A percentile compares a stretch with the other conserved stretches of the same genome.
Evolutionary conservation across 2,797 vertebrate genomes (phyloP).

Genomic region (Vireo griseus): DNA sequence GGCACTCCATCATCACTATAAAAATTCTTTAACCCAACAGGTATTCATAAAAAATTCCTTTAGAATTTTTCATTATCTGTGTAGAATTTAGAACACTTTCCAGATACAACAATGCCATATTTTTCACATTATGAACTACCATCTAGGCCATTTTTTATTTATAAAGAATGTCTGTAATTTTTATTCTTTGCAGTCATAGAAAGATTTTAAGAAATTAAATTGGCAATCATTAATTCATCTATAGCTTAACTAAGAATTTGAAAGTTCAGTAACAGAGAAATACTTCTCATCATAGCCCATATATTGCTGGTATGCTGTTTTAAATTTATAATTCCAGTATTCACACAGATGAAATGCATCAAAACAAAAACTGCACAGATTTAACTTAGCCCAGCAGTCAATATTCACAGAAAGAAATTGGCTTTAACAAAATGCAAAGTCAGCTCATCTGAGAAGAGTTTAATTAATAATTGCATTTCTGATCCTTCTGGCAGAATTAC

Average conservation of each 20-base stretch:
- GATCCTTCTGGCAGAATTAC: background rate
- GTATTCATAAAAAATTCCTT: slow-evolving; percentile 62
- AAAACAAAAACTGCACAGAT: slow-evolving; percentile 50
- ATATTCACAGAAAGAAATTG: slow-evolving; percentile 40
- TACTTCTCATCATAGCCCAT: slow-evolving; percentile 53
- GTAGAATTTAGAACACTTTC: slow-evolving; percentile 57
- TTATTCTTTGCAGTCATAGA: slow-evolving; percentile 55
- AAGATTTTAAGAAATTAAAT: slow-evolving; percentile 58
- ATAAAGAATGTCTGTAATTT: slow-evolving; percentile 34
- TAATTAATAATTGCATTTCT: slow-evolving; percentile 38
- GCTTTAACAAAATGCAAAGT: slow-evolving; percentile 33
- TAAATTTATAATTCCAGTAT: slow-evolving; percentile 43
- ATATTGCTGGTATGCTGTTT: slow-evolving; percentile 72
- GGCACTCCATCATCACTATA: slow-evolving; percentile 80
- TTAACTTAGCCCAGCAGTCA: slow-evolving; percentile 45
- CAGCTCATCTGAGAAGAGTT: slow-evolving; percentile 19
- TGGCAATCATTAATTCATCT: slow-evolving; percentile 36
- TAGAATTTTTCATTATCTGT: slow-evolving; percentile 52
- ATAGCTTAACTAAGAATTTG: slow-evolving; percentile 52
- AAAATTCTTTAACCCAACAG: slow-evolving; percentile 68
- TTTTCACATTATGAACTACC: slow-evolving; percentile 31
- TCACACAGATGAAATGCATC: slow-evolving; percentile 60
- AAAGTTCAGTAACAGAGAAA: slow-evolving; percentile 50
- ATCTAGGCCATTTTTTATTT: slow-evolving; percentile 41
- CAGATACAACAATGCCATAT: slow-evolving; percentile 51